These are phyloP conservation scores for Dufourea novaeangliae DNA, from an alignment of 1,140 invertebrate species.

Conservation along the genomic window DNA sequence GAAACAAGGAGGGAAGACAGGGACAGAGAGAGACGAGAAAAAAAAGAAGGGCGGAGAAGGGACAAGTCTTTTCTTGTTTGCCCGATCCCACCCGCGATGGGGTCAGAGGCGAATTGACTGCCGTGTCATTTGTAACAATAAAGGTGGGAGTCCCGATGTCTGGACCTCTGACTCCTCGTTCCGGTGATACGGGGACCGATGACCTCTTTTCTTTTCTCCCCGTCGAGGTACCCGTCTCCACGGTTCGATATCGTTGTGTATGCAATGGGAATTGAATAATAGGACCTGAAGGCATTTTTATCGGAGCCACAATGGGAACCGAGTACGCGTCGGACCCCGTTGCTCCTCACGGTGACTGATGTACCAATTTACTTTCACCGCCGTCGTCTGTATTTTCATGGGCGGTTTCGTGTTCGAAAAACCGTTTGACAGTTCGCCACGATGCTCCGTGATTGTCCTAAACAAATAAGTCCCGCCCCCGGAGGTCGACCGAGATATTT, in stretches of 20 bases:
- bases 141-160: constrained; percentile 66
- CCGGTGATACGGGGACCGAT: constrained; percentile 49
- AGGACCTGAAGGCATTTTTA: constrained; percentile 48
- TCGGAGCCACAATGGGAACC: constrained; percentile 36
- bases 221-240: neutral
- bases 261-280: constrained; percentile 57
- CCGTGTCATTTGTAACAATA: constrained; percentile 72
- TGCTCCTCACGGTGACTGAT: constrained; percentile 32
- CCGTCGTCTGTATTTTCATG: constrained; percentile 24
- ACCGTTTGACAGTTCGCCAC: constrained; percentile 22
- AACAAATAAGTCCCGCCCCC: constrained; percentile 35
- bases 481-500: constrained; percentile 8
- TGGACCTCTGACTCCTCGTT: constrained; percentile 47
- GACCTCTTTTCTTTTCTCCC: constrained; percentile 30
- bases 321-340: neutral
- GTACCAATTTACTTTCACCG: constrained; percentile 43
- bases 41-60: constrained; percentile 30
- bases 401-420: constrained; percentile 24
- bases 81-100: constrained; percentile 53
- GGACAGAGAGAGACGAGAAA: constrained; percentile 1
- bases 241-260: constrained; percentile 36
- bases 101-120: constrained; percentile 64
- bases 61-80: constrained; percentile 58
- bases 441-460: constrained; percentile 43
- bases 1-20: neutral